phyloP scores from a whole-genome alignment of 2,113 vertebrate species.

The Erpornis zantholeuca region DNA sequence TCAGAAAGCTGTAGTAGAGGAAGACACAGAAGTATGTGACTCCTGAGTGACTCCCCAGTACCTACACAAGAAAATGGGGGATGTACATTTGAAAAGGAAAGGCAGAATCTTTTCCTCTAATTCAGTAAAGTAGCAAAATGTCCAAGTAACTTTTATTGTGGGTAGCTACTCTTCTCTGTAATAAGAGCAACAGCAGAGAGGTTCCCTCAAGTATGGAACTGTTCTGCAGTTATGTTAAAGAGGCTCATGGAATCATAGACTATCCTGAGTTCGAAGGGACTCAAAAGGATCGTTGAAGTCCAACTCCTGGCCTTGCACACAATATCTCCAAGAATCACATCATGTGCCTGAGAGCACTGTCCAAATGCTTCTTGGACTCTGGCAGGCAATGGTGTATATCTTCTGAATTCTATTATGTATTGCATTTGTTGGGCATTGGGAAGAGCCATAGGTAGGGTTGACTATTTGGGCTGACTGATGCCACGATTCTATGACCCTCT shows the following conservation, averaged over 20 bases:
- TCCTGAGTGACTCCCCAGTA: not conserved
- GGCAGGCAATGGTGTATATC: not conserved
- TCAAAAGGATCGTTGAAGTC: not conserved
- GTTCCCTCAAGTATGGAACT: not conserved
- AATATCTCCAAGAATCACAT: not conserved
- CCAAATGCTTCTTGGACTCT: not conserved
- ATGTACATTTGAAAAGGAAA: not conserved
- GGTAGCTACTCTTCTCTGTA: not conserved
- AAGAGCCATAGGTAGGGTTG: not conserved
- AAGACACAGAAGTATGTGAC: rapidly evolving
- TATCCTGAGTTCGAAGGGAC: not conserved
- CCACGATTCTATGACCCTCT: not conserved
- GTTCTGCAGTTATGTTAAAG: not conserved
- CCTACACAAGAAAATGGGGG: not conserved
- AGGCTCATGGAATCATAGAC: not conserved
- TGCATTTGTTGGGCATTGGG: not conserved
- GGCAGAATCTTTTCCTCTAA: not conserved
- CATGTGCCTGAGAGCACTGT: not conserved
- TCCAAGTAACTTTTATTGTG: not conserved
- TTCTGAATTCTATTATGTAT: not conserved
- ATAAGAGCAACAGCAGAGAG: not conserved
- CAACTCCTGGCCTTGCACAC: not conserved
- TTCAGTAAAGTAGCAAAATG: not conserved
- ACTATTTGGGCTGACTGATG: not conserved
- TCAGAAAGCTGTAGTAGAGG: not conserved